A percentile compares a stretch with the other conserved stretches of the same genome.
phyloP scores from a whole-genome alignment of 1,140 invertebrate genomes.

The Aphidius ervi region DNA sequence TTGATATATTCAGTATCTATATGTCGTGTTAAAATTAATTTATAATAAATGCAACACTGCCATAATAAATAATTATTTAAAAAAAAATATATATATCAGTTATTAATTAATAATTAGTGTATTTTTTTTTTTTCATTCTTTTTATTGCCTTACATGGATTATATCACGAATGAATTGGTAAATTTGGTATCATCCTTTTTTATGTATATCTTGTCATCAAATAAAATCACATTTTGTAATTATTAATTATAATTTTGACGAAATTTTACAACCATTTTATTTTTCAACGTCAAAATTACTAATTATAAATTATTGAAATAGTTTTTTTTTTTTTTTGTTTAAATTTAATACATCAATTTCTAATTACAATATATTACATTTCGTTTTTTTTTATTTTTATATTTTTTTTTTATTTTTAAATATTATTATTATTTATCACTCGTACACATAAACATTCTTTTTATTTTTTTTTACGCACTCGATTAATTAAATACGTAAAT shows the following conservation, averaged over 20 bases:
- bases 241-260: no score
- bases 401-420: slow-evolving; percentile 13
- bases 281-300: neutral
- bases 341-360: slow-evolving; percentile 39
- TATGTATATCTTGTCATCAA: slow-evolving; percentile 30
- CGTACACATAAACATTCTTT: no score
- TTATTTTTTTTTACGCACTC: no score
- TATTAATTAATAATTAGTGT: no score
- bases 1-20: no score
- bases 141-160: slow-evolving; percentile 34
- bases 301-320: slow-evolving; percentile 28
- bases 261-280: no score
- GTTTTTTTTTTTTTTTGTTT: slow-evolving; percentile 1
- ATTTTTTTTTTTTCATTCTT: slow-evolving; percentile 34
- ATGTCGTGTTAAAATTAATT: no score
- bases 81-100: no score
- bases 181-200: slow-evolving; percentile 18
- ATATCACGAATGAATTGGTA: slow-evolving; percentile 22
- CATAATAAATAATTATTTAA: no score
- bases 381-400: slow-evolving; percentile 7
- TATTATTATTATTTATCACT: slow-evolving; percentile 3
- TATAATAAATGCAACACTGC: no score
- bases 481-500: no score
- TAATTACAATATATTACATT: slow-evolving; percentile 54
- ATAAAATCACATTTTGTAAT: slow-evolving; percentile 18